Evolutionary conservation across 1,140 invertebrate species (phyloP).

Genomic region (Drosophila nasuta): DNA sequence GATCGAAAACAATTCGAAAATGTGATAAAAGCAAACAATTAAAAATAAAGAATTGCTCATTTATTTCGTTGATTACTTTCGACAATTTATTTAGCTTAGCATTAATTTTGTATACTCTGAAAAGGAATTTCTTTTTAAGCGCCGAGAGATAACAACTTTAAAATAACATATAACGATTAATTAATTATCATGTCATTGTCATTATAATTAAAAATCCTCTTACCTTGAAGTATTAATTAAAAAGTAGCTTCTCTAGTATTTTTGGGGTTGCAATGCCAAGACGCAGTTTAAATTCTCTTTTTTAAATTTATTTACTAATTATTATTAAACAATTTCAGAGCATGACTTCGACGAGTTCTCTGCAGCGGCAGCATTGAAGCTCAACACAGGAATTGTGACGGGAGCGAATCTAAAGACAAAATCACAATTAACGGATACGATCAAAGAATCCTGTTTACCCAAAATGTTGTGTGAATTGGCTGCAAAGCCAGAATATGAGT

Average conservation of each 20-base stretch:
- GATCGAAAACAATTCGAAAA: conserved; percentile 1
- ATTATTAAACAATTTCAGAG: conserved; percentile 47
- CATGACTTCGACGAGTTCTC: conserved; percentile 78
- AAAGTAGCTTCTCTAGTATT: not conserved
- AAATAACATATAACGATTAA: not conserved
- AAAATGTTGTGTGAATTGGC: conserved; percentile 92
- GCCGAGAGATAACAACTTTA: not conserved
- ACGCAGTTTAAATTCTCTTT: not conserved
- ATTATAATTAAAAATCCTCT: not conserved
- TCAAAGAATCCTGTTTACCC: conserved; percentile 88
- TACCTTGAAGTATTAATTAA: conserved; percentile 2
- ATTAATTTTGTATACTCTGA: not conserved
- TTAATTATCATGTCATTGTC: not conserved
- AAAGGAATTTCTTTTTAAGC: not conserved
- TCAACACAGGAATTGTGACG: conserved; percentile 42
- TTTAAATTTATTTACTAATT: conserved; percentile 3
- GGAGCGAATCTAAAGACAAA: conserved; percentile 70
- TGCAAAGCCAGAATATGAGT: conserved; percentile 87
- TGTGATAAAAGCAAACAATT: conserved; percentile 7
- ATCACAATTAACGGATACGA: conserved; percentile 76
- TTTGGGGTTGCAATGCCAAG: conserved; percentile 1
- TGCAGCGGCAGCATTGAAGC: conserved; percentile 70
- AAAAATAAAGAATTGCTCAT: conserved; percentile 12
- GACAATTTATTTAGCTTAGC: not conserved
- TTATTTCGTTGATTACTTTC: not conserved